Evolutionary conservation across 2,113 vertebrate species (phyloP), one percentile per base, ranked within the genome.

Genomic region (Penelope pileata): DNA sequence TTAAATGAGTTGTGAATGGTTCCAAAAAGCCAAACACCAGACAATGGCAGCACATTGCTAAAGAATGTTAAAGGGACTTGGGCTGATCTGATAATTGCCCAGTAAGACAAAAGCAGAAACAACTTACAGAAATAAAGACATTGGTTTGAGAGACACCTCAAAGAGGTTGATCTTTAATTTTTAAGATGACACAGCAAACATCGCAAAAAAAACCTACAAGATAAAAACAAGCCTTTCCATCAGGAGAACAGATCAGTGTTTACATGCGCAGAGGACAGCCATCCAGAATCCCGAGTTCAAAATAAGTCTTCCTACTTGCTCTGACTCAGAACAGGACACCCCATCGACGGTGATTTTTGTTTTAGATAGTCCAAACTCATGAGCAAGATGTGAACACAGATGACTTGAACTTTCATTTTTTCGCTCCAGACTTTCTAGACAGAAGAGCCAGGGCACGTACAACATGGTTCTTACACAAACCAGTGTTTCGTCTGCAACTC

Each of bases 21-120:
- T 94, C 90, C 87, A 78, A 95, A 82, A 78, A 77, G 43, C 27
- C 48, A 16, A 83, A 81, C 8, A 13, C 51, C 60, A 91, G 60
- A 93, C 68, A 90, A 96, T 82, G 73, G 93, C 79, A 88, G 88
- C 93, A 96, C 60, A 81, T 88, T 86, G 76, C 86, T 80, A 29
- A 96, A 86, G 90, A 96, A 94, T 82, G 60, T 43, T 75, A 42
- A 86, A 81, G 66, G 64, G 92, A 81, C 85, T 95, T 88, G 9
- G 62, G 66, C 69, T 68, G 88, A 94, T 95, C 92, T 88, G 85
- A 90, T 88, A 95, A 93, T 80, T 88, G 82, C 53, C 51, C 87
- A 45, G 54, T 85, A 62, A 72, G 36, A 82, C 70, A 87, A 95
- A 88, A 83, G 43, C 64, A 88, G 54, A 67, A 96, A 91, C 5